Evolutionary conservation across 2,888 invertebrate genomes (phyloP).

Genomic region (Acleris holmiana): DNA sequence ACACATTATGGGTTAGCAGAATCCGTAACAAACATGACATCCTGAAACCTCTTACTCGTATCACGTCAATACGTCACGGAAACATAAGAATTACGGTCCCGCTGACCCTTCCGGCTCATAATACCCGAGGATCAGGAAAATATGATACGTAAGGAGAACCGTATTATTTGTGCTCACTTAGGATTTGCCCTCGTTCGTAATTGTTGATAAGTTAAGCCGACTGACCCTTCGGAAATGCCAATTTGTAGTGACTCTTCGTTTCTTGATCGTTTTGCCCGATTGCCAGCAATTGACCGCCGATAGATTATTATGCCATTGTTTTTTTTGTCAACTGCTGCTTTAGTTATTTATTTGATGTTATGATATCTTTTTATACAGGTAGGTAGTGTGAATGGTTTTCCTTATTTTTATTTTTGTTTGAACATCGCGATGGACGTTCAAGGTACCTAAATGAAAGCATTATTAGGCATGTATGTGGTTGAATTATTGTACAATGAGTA

Average conservation of each 20-base stretch:
- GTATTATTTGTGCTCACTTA: slow-evolving; percentile 81
- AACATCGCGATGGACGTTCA: too few species aligned
- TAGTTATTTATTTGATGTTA: background rate
- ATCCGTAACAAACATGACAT: slow-evolving; percentile 25
- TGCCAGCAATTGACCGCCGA: slow-evolving; percentile 30
- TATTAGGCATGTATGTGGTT: too few species aligned
- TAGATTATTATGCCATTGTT: slow-evolving; percentile 25
- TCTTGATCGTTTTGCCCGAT: slow-evolving; percentile 50
- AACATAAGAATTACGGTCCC: slow-evolving; percentile 58
- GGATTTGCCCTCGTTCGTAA: slow-evolving; percentile 64
- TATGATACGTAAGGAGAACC: slow-evolving; percentile 72
- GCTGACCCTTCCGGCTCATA: slow-evolving; percentile 77
- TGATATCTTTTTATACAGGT: too few species aligned
- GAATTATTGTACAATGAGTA: too few species aligned
- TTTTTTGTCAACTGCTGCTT: slow-evolving; percentile 20
- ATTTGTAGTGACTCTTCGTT: slow-evolving; percentile 72
- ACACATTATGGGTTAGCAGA: slow-evolving; percentile 9
- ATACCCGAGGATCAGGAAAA: slow-evolving; percentile 76
- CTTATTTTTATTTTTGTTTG: too few species aligned
- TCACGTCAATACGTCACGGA: slow-evolving; percentile 59
- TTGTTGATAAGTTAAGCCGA: slow-evolving; percentile 70
- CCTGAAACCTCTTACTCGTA: slow-evolving; percentile 61
- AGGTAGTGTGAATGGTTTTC: too few species aligned
- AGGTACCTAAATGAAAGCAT: too few species aligned
- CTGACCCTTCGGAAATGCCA: slow-evolving; percentile 72